Evolutionary conservation across 53 echinoderm and acorn worm species (phyloP), one percentile per base, ranked within the genome.

Genomic region (Glandiceps talaboti): DNA sequence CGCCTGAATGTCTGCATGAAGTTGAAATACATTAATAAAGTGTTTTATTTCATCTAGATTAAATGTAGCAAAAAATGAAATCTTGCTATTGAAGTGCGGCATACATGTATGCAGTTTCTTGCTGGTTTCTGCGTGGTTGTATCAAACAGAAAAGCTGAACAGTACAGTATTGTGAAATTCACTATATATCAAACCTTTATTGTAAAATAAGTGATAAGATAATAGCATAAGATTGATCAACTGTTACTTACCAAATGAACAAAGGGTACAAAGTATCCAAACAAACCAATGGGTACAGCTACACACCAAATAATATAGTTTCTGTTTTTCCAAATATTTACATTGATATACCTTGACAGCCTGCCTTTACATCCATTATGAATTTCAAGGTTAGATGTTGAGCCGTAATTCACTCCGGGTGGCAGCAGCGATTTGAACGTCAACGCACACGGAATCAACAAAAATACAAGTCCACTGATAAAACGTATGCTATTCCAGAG

Each of bases 181-280:
- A n/a, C n/a, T n/a, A n/a, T n/a, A n/a, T n/a, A n/a, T n/a, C n/a
- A n/a, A n/a, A n/a, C n/a, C n/a, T n/a, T n/a, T n/a, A n/a, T n/a
- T n/a, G n/a, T n/a, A n/a, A n/a, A n/a, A n/a, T n/a, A n/a, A n/a
- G n/a, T n/a, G n/a, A n/a, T n/a, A n/a, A n/a, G n/a, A n/a, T n/a
- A n/a, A n/a, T n/a, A n/a, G n/a, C n/a, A n/a, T n/a, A n/a, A n/a
- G n/a, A n/a, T n/a, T n/a, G n/a, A n/a, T n/a, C n/a, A n/a, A n/a
- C n/a, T n/a, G n/a, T 12, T 29, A 80, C 97, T 87, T 75, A 97
- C 97, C 93, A 97, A 83, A 82, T 97, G 97, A 33, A 93, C 90
- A 75, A 96, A 96, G 1, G 97, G 97, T 74, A 96, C 93, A 76
- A 97, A 97, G 73, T 97, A 97, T 10, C 97, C 97, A 14, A 97